phyloP scores from a whole-genome alignment of 2,888 invertebrate genomes.

The Zeuzera pyrina region DNA sequence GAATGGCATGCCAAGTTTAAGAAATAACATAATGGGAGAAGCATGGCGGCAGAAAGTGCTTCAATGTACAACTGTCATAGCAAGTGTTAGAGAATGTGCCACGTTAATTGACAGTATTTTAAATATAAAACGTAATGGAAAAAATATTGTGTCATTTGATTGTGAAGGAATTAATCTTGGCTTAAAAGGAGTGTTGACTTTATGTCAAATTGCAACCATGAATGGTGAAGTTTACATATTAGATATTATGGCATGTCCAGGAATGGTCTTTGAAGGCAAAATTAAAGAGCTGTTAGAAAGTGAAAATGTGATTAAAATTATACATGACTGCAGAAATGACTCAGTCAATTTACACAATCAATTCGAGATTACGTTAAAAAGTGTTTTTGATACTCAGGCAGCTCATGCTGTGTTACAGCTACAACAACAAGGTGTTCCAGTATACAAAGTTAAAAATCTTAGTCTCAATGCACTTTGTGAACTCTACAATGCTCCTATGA shows the following conservation, averaged over 20 bases:
- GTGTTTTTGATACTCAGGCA: conserved; percentile 94
- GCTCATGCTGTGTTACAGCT: conserved; percentile 93
- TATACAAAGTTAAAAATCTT: conserved; percentile 95
- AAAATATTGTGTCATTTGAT: conserved; percentile 86
- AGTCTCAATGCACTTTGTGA: conserved; percentile 94
- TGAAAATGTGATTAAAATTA: conserved; percentile 87
- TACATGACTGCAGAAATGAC: conserved; percentile 94
- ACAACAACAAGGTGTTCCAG: conserved; percentile 91
- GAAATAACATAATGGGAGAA: conserved; percentile 74
- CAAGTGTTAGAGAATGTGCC: conserved; percentile 83
- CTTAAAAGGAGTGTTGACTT: conserved; percentile 87
- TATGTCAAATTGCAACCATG: conserved; percentile 88
- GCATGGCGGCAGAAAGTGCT: conserved; percentile 87
- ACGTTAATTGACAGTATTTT: conserved; percentile 83
- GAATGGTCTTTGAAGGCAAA: conserved; percentile 83
- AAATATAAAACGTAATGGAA: conserved; percentile 66
- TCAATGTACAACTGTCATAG: conserved; percentile 86
- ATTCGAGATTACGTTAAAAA: conserved; percentile 85
- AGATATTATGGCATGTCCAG: conserved; percentile 89
- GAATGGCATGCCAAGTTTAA: conserved; percentile 53
- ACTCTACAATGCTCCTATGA: conserved; percentile 88
- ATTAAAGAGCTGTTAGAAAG: conserved; percentile 86
- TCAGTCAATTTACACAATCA: conserved; percentile 90
- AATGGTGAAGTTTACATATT: conserved; percentile 89
- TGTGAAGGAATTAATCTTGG: conserved; percentile 96